These are phyloP conservation scores for Parochlus steinenii DNA, from an alignment of 2,888 invertebrate genomes.

Conservation along the genomic window DNA sequence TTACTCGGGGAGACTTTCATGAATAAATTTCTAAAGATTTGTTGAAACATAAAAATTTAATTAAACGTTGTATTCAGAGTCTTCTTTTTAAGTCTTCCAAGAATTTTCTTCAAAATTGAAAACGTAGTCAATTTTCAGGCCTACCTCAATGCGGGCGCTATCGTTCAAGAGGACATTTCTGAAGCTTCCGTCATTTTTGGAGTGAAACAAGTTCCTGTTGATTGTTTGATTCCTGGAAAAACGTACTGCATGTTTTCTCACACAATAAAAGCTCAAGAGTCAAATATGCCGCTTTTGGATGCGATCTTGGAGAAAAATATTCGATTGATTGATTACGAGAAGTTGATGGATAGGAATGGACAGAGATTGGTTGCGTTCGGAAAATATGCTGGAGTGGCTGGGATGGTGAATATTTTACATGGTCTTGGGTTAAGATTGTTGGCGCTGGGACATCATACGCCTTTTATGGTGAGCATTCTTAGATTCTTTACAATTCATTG, in stretches of 20 bases:
- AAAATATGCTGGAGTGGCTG: conserved; percentile 95
- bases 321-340: conserved; percentile 92
- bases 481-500: conserved; percentile 1
- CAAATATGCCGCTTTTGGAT: conserved; percentile 94
- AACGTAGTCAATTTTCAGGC: no score
- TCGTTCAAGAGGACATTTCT: conserved; percentile 88
- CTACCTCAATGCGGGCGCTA: conserved; percentile 84
- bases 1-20: no score
- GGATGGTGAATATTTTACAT: conserved; percentile 96
- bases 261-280: conserved; percentile 97
- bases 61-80: no score
- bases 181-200: conserved; percentile 94
- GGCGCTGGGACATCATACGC: conserved; percentile 96
- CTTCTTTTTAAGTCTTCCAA: no score
- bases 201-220: conserved; percentile 89
- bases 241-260: conserved; percentile 99
- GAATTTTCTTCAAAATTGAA: no score
- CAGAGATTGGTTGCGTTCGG: conserved; percentile 95
- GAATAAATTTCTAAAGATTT: no score
- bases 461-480: conserved; percentile 67
- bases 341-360: conserved; percentile 76
- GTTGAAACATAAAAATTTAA: no score
- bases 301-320: conserved; percentile 93
- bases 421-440: conserved; percentile 85
- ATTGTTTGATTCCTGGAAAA: conserved; percentile 83